Evolutionary conservation across 2,113 vertebrate species (phyloP), one percentile per base, ranked within the genome.

Genomic region (Channa argus): DNA sequence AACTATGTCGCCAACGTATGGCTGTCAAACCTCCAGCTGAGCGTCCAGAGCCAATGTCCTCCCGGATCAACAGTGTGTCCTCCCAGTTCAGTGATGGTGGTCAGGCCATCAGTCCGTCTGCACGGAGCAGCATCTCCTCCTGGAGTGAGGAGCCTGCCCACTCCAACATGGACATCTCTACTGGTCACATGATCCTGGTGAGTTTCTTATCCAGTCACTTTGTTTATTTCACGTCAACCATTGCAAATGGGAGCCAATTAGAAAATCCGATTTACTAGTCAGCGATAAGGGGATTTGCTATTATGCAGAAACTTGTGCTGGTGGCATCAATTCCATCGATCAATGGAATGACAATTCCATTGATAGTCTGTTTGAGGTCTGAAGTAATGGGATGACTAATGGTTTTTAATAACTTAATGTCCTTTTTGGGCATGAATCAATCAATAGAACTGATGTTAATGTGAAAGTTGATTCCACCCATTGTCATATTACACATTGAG

Each of bases 121-220:
- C 96, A 0, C 92, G 97, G 1, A 96, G 97, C 91, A 98, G 97
- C 93, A 93, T 96, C 0, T 98, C 97, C 0, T 99, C 98, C 68
- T 99, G 98, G 98, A 95, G 95, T 0, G 98, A 99, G 84, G 98
- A 99, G 63, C 98, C 98, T 0, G 96, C 92, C 34, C 97, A 96
- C 82, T 95, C 97, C 77, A 96, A 96, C 93, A 98, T 99, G 97
- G 98, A 99, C 95, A 99, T 99, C 93, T 99, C 98, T 85, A 99
- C 98, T 0, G 98, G 98, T 60, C 98, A 99, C 95, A 97, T 99
- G 96, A 98, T 99, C 67, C 92, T 99, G 97, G 98, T 99, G 72
- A 80, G 60, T 76, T 33, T 36, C 38, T 34, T 14, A 43, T 11
- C 10, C 2, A 13, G 33, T 33, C 9, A 4, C 38, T 15, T 8